Evolutionary conservation across 2,797 vertebrate genomes (phyloP), one percentile per base, ranked within the genome.

Genomic region (Alosa sapidissima): DNA sequence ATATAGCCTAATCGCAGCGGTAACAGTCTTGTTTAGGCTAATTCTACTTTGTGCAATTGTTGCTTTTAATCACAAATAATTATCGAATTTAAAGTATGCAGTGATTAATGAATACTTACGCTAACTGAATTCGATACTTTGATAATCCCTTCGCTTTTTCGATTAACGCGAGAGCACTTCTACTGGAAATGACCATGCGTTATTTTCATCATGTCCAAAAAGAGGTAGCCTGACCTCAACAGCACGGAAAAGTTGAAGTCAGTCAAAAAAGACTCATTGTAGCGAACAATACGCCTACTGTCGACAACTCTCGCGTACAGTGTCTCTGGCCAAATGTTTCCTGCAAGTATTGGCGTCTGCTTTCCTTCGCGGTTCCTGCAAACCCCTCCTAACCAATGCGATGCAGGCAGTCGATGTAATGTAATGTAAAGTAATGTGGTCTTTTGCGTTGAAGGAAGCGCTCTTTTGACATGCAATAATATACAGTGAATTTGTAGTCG

Each of bases 121-220:
- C 16, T 78, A 78, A 78, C 41, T 78, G 72, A 78, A 78, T 1
- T 78, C 6, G 13, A 41, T 78, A 19, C 19, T 78, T 45, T 47
- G 41, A 78, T 78, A 41, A 47, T 16, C 72, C 45, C 72, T 21
- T 45, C 10, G 36, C 5, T 41, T 78, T 78, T 45, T 45, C 72
- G 72, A 45, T 78, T 47, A 47, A 47, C 2, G 72, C 41, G 41
- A 75, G 36, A 47, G 5, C 16, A 45, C 72, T 78, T 78, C 72
- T 78, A 78, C 41, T 47, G 72, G 36, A 78, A 45, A 78, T 45
- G 5, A 78, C 24, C 72, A 78, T 78, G 72, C 72, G 72, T 78
- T 45, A 45, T 78, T 78, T 45, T 78, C 72, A 78, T 78, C 21
- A 45, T 78, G 36, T 78, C 72, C 72, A 78, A 78, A 78, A 45